phyloP scores from a whole-genome alignment of 2,888 invertebrate species.

The Crocallis elinguaria region DNA sequence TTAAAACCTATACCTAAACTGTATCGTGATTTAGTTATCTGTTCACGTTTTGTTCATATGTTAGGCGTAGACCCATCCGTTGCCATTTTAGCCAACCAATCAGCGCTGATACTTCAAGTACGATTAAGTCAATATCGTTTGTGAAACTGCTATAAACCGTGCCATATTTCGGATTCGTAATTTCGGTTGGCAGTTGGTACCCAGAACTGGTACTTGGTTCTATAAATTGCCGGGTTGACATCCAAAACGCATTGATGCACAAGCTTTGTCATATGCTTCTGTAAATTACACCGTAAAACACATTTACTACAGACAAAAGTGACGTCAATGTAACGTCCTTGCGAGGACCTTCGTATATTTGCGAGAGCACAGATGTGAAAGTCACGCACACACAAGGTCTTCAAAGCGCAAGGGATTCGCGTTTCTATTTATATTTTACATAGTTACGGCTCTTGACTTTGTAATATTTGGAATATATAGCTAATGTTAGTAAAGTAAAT shows the following conservation, averaged over 20 bases:
- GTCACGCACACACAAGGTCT: slow-evolving; percentile 39
- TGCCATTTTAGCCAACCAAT: neutral
- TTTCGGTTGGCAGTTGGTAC: no score
- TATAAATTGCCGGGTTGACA: neutral
- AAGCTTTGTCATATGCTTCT: neutral
- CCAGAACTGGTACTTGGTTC: neutral
- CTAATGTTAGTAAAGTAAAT: no score
- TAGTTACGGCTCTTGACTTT: no score
- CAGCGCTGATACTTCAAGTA: neutral
- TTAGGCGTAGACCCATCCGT: neutral
- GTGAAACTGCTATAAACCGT: neutral
- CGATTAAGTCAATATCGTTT: neutral
- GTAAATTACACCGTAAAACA: slow-evolving; percentile 14
- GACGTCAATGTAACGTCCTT: slow-evolving; percentile 32
- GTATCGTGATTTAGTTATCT: no score
- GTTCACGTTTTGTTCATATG: no score
- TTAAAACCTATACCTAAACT: no score
- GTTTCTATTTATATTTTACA: slow-evolving; percentile 23
- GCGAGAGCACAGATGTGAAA: slow-evolving; percentile 25
- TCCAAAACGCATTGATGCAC: slow-evolving; percentile 3
- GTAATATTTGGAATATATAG: no score
- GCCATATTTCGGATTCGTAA: neutral
- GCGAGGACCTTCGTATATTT: slow-evolving; percentile 35
- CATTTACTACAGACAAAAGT: slow-evolving; percentile 2
- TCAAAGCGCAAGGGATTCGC: slow-evolving; percentile 28